Evolutionary conservation across 2,113 vertebrate genomes (phyloP), one percentile per base, ranked within the genome.

Genomic region (Lanius collurio): DNA sequence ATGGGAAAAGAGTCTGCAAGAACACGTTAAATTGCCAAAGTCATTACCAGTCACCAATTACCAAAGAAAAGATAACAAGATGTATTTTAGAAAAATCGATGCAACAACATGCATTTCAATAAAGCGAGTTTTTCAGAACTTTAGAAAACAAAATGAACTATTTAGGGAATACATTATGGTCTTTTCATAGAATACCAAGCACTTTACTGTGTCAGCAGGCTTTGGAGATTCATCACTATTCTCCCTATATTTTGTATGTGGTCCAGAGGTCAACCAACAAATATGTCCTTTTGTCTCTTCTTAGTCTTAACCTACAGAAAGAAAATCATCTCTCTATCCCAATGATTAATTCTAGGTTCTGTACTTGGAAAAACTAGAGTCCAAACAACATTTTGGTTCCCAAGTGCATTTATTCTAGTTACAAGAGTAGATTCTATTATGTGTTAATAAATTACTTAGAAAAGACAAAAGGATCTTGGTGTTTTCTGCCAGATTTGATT

Each of bases 41-140:
- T 98, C 98, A 99, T 99, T 99, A 99, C 98, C 98, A 98, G 97
- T 98, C 98, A 98, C 98, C 99, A 99, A 99, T 99, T 98, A 99
- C 99, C 98, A 98, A 98, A 98, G 98, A 98, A 98, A 99, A 98
- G 98, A 99, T 98, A 99, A 98, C 98, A 98, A 98, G 98, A 98
- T 98, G 97, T 98, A 98, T 98, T 98, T 98, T 98, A 98, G 98
- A 98, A 98, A 98, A 98, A 98, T 98, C 98, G 95, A 98, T 98
- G 98, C 98, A 98, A 97, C 98, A 98, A 98, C 98, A 97, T 89
- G 97, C 98, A 98, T 98, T 98, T 98, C 98, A 98, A 98, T 98
- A 95, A 97, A 97, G 97, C 0, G 64, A 98, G 97, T 97, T 98
- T 98, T 98, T 97, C 95, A 97, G 97, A 98, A 98, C 98, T 98